Evolutionary conservation across 2,888 invertebrate genomes (phyloP).

Genomic region (Melitaea athalia): DNA sequence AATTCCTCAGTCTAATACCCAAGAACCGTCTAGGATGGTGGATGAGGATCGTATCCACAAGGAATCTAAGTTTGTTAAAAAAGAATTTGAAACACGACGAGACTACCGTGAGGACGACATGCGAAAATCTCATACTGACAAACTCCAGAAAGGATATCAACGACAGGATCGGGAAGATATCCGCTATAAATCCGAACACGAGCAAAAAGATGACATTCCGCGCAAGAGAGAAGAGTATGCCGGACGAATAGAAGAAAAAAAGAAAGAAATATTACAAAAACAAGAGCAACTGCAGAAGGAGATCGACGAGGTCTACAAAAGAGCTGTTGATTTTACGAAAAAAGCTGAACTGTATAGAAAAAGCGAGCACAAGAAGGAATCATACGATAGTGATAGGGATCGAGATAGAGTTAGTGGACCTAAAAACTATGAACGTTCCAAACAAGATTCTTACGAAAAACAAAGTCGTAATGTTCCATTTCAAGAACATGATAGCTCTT

Average conservation of each 20-base stretch:
- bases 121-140: constrained; percentile 47
- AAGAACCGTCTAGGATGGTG: constrained; percentile 29
- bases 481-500: constrained; percentile 16
- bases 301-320: constrained; percentile 65
- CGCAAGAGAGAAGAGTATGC: constrained; percentile 35
- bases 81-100: constrained; percentile 32
- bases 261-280: constrained; percentile 39
- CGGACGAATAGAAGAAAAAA: constrained; percentile 33
- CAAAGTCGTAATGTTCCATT: constrained; percentile 15
- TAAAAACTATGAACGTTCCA: constrained; percentile 21
- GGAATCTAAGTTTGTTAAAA: constrained; percentile 30
- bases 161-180: constrained; percentile 29
- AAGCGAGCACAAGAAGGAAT: constrained; percentile 43
- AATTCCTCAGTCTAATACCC: constrained; percentile 29
- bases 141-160: constrained; percentile 39
- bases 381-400: constrained; percentile 43
- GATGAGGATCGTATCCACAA: constrained; percentile 29
- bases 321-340: constrained; percentile 63
- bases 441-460: constrained; percentile 18
- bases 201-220: constrained; percentile 24
- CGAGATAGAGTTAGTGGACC: constrained; percentile 38
- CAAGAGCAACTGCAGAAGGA: constrained; percentile 56
- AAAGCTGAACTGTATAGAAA: constrained; percentile 61
- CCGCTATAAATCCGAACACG: constrained; percentile 26
- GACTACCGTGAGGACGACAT: constrained; percentile 42